Evolutionary conservation across 2,113 vertebrate species (phyloP).

Genomic region (Strix uralensis): DNA sequence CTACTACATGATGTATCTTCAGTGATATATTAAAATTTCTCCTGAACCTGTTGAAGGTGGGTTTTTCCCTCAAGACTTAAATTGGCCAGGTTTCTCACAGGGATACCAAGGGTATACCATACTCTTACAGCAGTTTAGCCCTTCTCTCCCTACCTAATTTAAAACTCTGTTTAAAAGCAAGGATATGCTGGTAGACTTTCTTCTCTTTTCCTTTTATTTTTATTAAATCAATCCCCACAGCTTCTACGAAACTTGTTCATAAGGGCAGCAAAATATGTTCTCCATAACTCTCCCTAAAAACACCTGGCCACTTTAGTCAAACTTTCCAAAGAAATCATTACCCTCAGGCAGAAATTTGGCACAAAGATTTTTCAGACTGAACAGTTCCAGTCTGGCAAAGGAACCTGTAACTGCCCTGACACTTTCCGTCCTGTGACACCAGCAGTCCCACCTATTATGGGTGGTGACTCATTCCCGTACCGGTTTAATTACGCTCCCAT

Average conservation of each 20-base stretch:
- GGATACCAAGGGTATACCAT: background rate
- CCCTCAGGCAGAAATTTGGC: background rate
- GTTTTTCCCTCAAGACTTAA: background rate
- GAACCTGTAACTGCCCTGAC: background rate
- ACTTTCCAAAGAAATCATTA: background rate
- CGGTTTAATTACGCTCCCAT: background rate
- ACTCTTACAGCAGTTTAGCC: background rate
- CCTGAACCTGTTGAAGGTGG: background rate
- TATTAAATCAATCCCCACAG: background rate
- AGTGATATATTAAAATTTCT: background rate
- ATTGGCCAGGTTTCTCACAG: background rate
- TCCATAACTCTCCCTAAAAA: background rate
- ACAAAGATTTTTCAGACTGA: background rate
- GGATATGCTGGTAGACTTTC: background rate
- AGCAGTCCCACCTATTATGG: background rate
- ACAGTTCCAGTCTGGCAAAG: background rate
- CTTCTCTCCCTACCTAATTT: background rate
- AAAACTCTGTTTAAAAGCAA: background rate
- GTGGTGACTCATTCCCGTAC: background rate
- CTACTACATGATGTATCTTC: background rate
- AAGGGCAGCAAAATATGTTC: background rate
- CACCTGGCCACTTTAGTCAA: background rate
- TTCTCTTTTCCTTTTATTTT: background rate
- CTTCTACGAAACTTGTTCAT: background rate
- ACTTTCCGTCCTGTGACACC: background rate